Conservation (phyloP, 2,113 vertebrate genomes). For the Podarcis cretensis region DNA sequence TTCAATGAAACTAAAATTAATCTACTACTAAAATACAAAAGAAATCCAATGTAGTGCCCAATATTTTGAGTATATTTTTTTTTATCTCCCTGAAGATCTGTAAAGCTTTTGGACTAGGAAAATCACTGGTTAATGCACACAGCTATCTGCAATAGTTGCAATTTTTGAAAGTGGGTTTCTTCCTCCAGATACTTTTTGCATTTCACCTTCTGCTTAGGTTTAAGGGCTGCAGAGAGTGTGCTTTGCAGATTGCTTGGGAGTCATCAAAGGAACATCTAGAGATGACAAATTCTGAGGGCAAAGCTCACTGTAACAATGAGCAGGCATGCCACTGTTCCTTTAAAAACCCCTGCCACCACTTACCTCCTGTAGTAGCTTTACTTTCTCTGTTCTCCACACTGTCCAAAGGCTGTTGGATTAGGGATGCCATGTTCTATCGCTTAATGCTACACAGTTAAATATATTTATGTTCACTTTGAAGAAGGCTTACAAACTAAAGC, state of each 20-base stretch:
- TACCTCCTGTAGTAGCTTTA: not conserved
- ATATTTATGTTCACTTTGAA: not conserved
- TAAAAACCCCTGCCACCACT: not conserved
- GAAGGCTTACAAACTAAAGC: not conserved
- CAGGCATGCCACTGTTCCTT: not conserved
- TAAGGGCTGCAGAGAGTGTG: not conserved
- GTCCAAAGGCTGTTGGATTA: not conserved
- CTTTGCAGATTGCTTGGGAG: not conserved
- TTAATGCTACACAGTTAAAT: not conserved
- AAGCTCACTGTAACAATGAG: not conserved
- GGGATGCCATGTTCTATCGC: accelerated
- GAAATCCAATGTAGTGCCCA: not conserved
- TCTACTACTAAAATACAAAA: not conserved
- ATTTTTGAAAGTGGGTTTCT: not conserved
- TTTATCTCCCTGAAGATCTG: not conserved
- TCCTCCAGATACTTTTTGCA: not conserved
- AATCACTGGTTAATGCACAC: not conserved
- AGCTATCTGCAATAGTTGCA: not conserved
- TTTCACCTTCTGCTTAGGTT: not conserved
- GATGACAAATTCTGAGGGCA: not conserved
- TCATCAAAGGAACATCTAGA: not conserved
- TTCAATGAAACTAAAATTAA: not conserved
- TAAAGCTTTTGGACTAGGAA: not conserved
- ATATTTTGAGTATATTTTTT: not conserved
- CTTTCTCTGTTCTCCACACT: not conserved